Conservation (phyloP, 2,113 vertebrate species). For the Chlorodrepanis virens region DNA sequence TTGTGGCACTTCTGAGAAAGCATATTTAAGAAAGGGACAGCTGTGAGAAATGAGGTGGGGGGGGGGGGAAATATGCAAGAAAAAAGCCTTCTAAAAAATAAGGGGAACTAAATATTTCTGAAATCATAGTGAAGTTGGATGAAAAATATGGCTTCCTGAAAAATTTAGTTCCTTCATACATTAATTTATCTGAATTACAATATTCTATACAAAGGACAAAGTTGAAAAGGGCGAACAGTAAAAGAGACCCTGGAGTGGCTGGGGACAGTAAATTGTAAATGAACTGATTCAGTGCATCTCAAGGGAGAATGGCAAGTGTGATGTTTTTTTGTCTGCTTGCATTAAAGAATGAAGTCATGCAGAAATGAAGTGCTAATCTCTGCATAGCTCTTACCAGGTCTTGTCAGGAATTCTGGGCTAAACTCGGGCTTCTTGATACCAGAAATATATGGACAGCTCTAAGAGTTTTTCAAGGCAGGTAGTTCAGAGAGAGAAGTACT, state of each 20-base stretch:
- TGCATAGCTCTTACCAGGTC: neutral
- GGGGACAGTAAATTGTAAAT: neutral
- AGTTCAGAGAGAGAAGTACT: neutral
- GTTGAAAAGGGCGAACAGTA: neutral
- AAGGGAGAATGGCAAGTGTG: neutral
- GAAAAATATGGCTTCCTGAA: neutral
- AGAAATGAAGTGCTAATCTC: constrained; percentile 16
- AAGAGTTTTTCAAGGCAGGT: neutral
- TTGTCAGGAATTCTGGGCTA: neutral
- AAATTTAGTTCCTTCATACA: neutral
- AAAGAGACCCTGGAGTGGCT: neutral
- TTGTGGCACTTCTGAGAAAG: neutral
- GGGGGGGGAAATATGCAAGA: neutral
- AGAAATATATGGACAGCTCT: neutral
- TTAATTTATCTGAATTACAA: neutral
- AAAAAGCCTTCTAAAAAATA: neutral
- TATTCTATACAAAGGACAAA: neutral
- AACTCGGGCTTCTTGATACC: neutral
- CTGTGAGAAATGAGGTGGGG: neutral
- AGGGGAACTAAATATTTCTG: neutral
- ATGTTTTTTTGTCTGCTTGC: neutral
- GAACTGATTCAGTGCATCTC: neutral
- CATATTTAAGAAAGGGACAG: neutral
- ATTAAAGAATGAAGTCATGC: neutral
- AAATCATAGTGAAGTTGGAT: neutral